A percentile compares a stretch with the other conserved stretches of the same genome.
These are phyloP conservation scores for Proteles cristata DNA, from an alignment of 2,113 vertebrate genomes.

Conservation along the genomic window DNA sequence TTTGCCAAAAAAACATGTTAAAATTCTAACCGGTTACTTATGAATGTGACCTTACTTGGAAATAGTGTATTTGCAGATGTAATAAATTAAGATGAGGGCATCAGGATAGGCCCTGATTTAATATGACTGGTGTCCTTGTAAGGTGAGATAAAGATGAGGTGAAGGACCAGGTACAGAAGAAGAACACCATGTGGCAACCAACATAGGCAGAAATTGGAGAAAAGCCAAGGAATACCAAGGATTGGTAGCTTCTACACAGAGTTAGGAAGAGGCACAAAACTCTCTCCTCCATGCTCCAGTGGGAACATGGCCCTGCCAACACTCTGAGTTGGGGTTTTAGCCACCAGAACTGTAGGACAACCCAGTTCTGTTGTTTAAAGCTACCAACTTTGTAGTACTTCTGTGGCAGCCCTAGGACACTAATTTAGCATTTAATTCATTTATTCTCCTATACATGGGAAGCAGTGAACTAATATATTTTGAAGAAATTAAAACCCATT, in stretches of 20 bases:
- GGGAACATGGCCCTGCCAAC: not conserved
- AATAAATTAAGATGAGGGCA: not conserved
- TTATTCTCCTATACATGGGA: not conserved
- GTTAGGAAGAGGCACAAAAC: not conserved
- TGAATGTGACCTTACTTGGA: not conserved
- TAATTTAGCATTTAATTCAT: not conserved
- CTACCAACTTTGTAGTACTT: not conserved
- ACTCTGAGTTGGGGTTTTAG: not conserved
- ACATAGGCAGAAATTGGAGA: not conserved
- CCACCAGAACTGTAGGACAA: not conserved
- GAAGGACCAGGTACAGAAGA: not conserved
- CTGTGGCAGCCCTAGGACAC: not conserved
- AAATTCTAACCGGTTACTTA: not conserved
- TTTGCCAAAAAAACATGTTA: not conserved
- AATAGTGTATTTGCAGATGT: not conserved
- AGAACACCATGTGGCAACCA: too few species aligned
- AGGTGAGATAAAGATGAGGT: not conserved
- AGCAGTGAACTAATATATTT: not conserved
- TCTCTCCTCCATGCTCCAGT: not conserved
- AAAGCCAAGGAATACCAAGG: not conserved
- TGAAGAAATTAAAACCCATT: not conserved
- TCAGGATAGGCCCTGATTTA: not conserved
- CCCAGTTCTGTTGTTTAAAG: not conserved
- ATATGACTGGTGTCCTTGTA: not conserved
- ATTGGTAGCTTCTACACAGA: not conserved